A percentile compares a stretch with the other conserved stretches of the same genome.
Evolutionary conservation across 2,797 vertebrate species (phyloP).

Genomic region (Clarias platycephalus): DNA sequence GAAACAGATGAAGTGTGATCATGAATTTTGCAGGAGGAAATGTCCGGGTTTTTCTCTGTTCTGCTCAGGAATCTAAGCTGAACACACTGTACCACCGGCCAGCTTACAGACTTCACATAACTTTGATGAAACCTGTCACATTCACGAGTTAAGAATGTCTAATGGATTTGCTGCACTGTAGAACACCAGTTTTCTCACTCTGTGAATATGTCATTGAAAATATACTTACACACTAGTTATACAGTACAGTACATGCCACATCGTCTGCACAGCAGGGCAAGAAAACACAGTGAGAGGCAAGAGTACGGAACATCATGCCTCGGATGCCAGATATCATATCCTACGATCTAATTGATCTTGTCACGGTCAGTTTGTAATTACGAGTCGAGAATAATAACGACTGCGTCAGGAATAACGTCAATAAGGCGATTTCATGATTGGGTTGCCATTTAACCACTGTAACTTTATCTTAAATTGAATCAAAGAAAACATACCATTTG

Average conservation of each 20-base stretch:
- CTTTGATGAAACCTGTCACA: slow-evolving; percentile 14
- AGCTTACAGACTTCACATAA: neutral
- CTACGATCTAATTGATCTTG: neutral
- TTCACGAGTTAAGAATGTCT: neutral
- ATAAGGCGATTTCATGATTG: neutral
- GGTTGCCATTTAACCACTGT: neutral
- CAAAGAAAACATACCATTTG: neutral
- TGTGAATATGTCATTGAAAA: neutral
- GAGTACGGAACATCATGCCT: neutral
- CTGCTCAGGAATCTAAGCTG: neutral
- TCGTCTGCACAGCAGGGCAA: neutral
- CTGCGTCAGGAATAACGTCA: neutral
- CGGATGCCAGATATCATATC: neutral
- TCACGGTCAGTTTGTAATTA: neutral
- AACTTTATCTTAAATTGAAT: neutral
- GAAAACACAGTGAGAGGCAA: neutral
- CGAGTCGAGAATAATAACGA: neutral
- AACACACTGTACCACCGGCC: neutral
- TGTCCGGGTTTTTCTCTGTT: neutral
- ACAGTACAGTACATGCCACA: too few species aligned
- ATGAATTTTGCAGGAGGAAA: slow-evolving; percentile 23
- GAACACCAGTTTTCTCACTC: neutral
- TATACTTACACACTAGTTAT: neutral
- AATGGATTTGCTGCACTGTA: neutral
- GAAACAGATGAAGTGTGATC: slow-evolving; percentile 45